Evolutionary conservation across 2,888 invertebrate genomes (phyloP), one percentile per base, ranked within the genome.

Genomic region (Villa cingulata): DNA sequence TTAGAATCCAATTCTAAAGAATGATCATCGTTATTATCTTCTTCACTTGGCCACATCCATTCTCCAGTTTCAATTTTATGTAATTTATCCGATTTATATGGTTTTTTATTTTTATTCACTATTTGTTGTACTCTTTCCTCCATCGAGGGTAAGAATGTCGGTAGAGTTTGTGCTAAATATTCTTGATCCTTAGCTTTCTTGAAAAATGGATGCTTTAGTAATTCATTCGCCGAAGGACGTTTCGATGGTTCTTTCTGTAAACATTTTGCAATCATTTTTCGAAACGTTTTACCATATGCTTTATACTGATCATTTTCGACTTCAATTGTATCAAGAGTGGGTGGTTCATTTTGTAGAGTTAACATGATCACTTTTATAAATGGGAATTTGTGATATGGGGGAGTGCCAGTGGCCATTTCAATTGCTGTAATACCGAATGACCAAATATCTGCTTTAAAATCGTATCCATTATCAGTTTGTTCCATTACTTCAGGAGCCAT

Each of bases 401-500:
- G 97, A 0, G 95, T 95, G 15, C 94, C 94, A 2, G 94, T 91
- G 1, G 96, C 97, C 83, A 99, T 85, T 73, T 99, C 98, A 57
- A 98, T 96, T 0, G 97, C 96, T 1, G 97, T 95, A 55, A 58
- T 89, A 81, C 92, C 92, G 86, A 70, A 70, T 9, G 77, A 77
- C 77, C 77, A 78, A 37, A 78, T 77, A 54, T 77, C 77, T 3
- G 96, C 97, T 72, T 97, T 97, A 70, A 92, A 97, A 70, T 97
- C 96, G 63, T 97, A 98, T 2, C 97, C 97, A 63, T 91, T 88
- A 64, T 91, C 89, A n/a, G n/a, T n/a, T 82, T 92, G 92, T 71
- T 94, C 91, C 96, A 97, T 97, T 55, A 98, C 97, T 74, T 98
- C 97, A 2, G 97, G 97, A 3, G 97, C 96, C 96, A 96, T 96